Conservation (phyloP, 2,888 invertebrate species). For the Amiota communis region DNA sequence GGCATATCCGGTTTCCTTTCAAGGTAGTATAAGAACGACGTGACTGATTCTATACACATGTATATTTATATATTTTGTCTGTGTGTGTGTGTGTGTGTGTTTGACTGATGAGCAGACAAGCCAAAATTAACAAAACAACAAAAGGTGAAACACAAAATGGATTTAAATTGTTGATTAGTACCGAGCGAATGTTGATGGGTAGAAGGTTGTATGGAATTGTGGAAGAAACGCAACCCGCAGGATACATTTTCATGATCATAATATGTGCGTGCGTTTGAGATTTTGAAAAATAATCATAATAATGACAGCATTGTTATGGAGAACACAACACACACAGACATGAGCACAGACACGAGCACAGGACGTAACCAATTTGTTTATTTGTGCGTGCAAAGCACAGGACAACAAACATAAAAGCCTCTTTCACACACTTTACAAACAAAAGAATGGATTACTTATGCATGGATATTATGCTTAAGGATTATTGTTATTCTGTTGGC, state of each 20-base stretch:
- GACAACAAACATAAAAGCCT: background rate
- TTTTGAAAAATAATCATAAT: conserved; percentile 66
- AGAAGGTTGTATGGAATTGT: background rate
- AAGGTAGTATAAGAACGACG: background rate
- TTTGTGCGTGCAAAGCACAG: conserved; percentile 22
- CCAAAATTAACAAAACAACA: conserved; percentile 42
- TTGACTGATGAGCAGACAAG: conserved; percentile 42
- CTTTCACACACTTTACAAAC: background rate
- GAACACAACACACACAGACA: conserved; percentile 40
- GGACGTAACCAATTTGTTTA: conserved; percentile 52
- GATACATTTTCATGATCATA: no score
- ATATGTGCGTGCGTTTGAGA: conserved; percentile 38
- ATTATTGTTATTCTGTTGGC: conserved; percentile 51
- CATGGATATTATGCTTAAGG: conserved; percentile 52
- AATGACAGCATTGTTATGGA: conserved; percentile 62
- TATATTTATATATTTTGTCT: conserved; percentile 33
- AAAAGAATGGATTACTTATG: no score
- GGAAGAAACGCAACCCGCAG: no score
- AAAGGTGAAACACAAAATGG: conserved; percentile 54
- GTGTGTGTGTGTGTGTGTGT: conserved; percentile 26
- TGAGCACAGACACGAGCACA: conserved; percentile 43
- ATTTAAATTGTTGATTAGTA: conserved; percentile 68
- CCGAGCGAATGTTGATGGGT: conserved; percentile 45
- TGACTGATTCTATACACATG: background rate
- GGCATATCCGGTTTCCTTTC: conserved; percentile 59